Percentiles rank a stretch among this genome's conserved stretches.
These are phyloP conservation scores for Volucella inflata DNA, from an alignment of 2,888 invertebrate genomes.

Conservation along the genomic window DNA sequence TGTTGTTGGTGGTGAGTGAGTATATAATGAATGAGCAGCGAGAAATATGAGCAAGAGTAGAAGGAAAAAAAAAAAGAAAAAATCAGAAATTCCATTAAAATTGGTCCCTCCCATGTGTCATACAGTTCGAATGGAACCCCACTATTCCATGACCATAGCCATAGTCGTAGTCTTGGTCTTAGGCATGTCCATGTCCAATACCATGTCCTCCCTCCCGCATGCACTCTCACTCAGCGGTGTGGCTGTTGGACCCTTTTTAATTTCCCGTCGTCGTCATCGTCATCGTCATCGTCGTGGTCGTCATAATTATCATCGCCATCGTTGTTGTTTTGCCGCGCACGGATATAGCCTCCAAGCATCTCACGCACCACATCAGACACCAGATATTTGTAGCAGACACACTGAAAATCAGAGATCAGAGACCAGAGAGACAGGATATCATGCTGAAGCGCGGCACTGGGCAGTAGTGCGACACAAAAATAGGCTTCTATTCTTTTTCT, in stretches of 20 bases:
- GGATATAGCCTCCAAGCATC: slow-evolving; percentile 58
- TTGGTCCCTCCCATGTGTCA: slow-evolving; percentile 76
- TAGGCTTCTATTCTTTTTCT: slow-evolving; percentile 27
- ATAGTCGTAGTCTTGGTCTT: too few relatives aligned
- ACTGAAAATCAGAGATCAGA: background rate
- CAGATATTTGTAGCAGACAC: background rate
- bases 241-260: slow-evolving; percentile 73
- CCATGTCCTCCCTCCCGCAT: slow-evolving; percentile 38
- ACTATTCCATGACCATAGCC: slow-evolving; percentile 41
- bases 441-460: slow-evolving; percentile 39
- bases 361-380: slow-evolving; percentile 58
- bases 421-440: slow-evolving; percentile 66
- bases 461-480: slow-evolving; percentile 68
- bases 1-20: background rate
- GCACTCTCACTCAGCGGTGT: slow-evolving; percentile 33
- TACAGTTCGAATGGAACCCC: slow-evolving; percentile 73
- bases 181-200: too few relatives aligned
- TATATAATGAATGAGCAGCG: slow-evolving; percentile 62
- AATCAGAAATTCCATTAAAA: slow-evolving; percentile 76
- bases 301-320: slow-evolving; percentile 70
- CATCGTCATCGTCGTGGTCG: slow-evolving; percentile 52
- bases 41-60: slow-evolving; percentile 20
- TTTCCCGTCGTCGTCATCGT: slow-evolving; percentile 74
- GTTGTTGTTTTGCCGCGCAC: slow-evolving; percentile 39
- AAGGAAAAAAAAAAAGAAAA: slow-evolving; percentile 46